These are phyloP conservation scores for Cryptophagus acutangulus DNA, from an alignment of 2,888 invertebrate species.

Conservation along the genomic window DNA sequence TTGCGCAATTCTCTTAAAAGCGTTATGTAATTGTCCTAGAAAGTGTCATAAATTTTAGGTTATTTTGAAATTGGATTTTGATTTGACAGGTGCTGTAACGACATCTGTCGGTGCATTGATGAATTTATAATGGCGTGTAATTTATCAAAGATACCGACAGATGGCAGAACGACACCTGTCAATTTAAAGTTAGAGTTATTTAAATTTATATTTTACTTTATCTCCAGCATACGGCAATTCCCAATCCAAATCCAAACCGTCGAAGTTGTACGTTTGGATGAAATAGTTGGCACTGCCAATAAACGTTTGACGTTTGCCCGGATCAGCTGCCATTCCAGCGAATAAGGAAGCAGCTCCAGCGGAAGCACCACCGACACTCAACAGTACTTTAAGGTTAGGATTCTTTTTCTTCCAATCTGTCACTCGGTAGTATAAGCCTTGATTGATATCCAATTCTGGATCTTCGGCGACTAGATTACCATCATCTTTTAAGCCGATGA, in stretches of 20 bases:
- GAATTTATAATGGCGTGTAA: too few relatives aligned
- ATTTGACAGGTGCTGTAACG: too few relatives aligned
- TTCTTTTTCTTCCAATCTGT: constrained; percentile 30
- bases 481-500: constrained; percentile 27
- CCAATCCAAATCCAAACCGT: constrained; percentile 35
- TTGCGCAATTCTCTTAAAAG: constrained; percentile 20
- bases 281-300: constrained; percentile 30
- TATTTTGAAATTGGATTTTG: too few relatives aligned
- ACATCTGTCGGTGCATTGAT: too few relatives aligned
- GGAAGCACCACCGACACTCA: constrained; percentile 31
- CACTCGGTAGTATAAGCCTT: constrained; percentile 23
- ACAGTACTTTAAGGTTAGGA: constrained; percentile 27
- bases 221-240: constrained; percentile 29
- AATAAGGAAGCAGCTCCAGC: constrained; percentile 27
- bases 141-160: too few relatives aligned
- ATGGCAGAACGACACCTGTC: too few relatives aligned
- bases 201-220: too few relatives aligned
- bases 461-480: constrained; percentile 29
- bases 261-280: constrained; percentile 28
- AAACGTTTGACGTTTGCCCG: constrained; percentile 25
- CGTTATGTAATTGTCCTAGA: constrained; percentile 21
- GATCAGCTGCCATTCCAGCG: constrained; percentile 23
- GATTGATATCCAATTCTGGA: constrained; percentile 17
- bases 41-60: too few relatives aligned
- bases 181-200: too few relatives aligned